Percentiles rank a stretch among this genome's conserved stretches.
These are phyloP conservation scores for Petaurus breviceps DNA, from an alignment of 2,113 vertebrate species.

Conservation along the genomic window DNA sequence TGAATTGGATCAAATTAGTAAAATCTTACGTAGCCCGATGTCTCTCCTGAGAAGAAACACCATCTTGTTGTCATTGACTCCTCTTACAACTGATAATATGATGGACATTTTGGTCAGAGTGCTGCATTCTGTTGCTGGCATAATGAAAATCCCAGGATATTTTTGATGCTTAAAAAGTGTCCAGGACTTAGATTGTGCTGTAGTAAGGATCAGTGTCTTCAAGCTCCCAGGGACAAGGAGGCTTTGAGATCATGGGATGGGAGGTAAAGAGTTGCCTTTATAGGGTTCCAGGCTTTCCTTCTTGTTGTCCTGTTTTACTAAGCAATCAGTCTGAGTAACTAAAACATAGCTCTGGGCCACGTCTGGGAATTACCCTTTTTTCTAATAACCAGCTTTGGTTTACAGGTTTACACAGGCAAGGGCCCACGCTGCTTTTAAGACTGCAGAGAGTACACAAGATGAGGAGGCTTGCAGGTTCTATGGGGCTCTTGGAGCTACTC, in stretches of 20 bases:
- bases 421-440: neutral
- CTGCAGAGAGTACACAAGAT: neutral
- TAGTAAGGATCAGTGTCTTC: neutral
- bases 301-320: constrained; percentile 31
- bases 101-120: neutral
- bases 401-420: neutral
- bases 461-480: neutral
- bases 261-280: neutral
- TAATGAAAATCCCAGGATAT: neutral
- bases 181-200: neutral
- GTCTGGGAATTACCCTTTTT: neutral
- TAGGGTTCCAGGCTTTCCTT: neutral
- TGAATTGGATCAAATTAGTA: neutral
- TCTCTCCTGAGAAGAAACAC: neutral
- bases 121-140: neutral
- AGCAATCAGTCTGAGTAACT: constrained; percentile 16
- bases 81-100: neutral
- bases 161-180: neutral
- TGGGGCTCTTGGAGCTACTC: neutral
- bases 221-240: neutral
- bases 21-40: neutral
- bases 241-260: neutral
- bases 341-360: neutral
- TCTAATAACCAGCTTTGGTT: constrained; percentile 9
- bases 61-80: neutral